phyloP scores from a whole-genome alignment of 2,113 vertebrate species.

The Amphilophus citrinellus region DNA sequence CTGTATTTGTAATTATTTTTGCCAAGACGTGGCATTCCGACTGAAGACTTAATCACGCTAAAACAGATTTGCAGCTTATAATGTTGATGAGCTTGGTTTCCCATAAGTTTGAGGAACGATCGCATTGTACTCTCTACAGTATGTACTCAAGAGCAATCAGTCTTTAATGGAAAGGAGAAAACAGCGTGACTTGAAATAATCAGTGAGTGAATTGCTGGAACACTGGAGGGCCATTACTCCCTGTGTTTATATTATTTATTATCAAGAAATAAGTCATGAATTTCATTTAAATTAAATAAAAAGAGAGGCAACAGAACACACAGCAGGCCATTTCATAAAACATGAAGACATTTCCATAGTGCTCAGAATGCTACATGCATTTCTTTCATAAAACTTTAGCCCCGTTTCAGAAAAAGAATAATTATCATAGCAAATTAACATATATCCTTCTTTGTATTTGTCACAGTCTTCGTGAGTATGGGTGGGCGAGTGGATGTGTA shows the following conservation, averaged over 20 bases:
- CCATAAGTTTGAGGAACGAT: constrained; percentile 18
- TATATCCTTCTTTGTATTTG: background rate
- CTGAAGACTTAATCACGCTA: constrained; percentile 16
- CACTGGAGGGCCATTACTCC: background rate
- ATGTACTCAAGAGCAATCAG: background rate
- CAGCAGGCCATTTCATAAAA: background rate
- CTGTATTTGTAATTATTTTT: background rate
- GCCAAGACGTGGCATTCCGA: background rate
- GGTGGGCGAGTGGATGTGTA: too few relatives aligned
- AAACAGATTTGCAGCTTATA: constrained; percentile 30
- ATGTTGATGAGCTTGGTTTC: constrained; percentile 5
- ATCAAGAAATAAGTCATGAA: constrained; percentile 16
- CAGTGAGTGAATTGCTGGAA: background rate
- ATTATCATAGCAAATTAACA: background rate
- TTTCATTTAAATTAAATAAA: constrained; percentile 9
- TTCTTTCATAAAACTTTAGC: background rate
- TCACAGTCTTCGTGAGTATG: too few relatives aligned
- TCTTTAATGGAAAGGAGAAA: background rate
- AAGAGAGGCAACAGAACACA: background rate
- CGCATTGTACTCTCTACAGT: background rate
- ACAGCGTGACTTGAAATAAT: background rate
- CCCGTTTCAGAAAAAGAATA: background rate
- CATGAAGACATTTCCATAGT: constrained; percentile 11
- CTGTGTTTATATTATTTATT: background rate
- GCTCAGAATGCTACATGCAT: background rate